phyloP scores from a whole-genome alignment of 2,888 invertebrate species.

The Leistus spinibarbis region DNA sequence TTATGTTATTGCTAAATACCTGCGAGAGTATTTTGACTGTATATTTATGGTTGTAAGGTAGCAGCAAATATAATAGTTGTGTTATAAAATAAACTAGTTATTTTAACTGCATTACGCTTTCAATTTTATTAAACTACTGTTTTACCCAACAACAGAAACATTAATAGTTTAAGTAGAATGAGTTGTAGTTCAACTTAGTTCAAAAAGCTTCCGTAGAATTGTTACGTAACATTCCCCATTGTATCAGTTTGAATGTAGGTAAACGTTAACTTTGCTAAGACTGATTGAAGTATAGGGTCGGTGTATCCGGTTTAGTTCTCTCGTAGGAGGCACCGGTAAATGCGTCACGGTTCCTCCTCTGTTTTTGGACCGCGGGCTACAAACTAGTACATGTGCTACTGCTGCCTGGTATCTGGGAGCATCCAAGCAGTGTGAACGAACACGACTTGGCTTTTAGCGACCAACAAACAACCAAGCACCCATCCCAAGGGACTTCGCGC shows the following conservation, averaged over 20 bases:
- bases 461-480: conserved; percentile 3
- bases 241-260: neutral
- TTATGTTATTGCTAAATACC: no score
- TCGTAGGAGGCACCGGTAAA: neutral
- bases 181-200: neutral
- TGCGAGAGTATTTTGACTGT: no score
- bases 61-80: no score
- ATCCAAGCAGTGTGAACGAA: conserved; percentile 7
- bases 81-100: no score
- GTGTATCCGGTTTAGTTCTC: conserved; percentile 4
- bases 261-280: neutral
- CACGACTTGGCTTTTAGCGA: conserved; percentile 30
- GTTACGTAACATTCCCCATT: neutral
- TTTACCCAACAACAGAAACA: no score
- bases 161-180: neutral
- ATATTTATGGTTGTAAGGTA: no score
- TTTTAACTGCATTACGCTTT: no score
- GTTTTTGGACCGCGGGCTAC: neutral
- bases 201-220: neutral
- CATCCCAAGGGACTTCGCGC: conserved; percentile 12
- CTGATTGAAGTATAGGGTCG: neutral
- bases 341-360: conserved; percentile 19
- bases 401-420: neutral
- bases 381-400: conserved; percentile 14
- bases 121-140: no score